Evolutionary conservation across 2,797 vertebrate species (phyloP).

Genomic region (Acanthurus leucopareius): DNA sequence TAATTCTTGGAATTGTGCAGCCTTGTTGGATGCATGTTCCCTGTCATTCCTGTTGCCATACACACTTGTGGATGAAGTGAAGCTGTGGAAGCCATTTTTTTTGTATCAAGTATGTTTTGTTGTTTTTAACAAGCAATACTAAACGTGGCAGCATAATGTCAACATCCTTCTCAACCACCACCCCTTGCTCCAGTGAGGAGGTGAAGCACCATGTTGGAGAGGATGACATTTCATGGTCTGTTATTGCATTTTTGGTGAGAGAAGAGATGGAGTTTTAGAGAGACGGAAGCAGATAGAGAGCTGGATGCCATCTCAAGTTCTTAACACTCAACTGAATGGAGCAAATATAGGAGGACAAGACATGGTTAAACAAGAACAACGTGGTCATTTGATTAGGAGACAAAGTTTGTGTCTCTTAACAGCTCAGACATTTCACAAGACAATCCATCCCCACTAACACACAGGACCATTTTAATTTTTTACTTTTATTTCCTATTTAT

Average conservation of each 20-base stretch:
- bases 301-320: background rate
- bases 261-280: background rate
- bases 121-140: slow-evolving; percentile 45
- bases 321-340: slow-evolving; percentile 11
- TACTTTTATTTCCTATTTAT: too few relatives aligned
- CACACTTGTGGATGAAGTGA: slow-evolving; percentile 2
- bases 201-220: slow-evolving; percentile 39
- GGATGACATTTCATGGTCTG: slow-evolving; percentile 71
- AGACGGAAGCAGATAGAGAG: slow-evolving; percentile 7
- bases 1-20: background rate
- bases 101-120: slow-evolving; percentile 23
- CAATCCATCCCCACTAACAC: too few relatives aligned
- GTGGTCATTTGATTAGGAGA: background rate
- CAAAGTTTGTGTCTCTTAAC: too few relatives aligned
- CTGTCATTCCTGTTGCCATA: background rate
- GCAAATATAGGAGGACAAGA: background rate
- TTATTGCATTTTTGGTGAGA: slow-evolving; percentile 48
- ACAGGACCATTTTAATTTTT: too few relatives aligned
- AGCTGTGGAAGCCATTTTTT: slow-evolving; percentile 16
- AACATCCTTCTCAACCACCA: slow-evolving; percentile 23
- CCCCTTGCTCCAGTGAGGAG: slow-evolving; percentile 27
- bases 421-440: too few relatives aligned
- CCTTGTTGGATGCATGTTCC: background rate
- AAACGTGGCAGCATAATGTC: slow-evolving; percentile 60
- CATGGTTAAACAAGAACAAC: background rate